Base-by-base conservation (phyloP, 2,888 invertebrate genomes). In the Trachelus stipa region DNA sequence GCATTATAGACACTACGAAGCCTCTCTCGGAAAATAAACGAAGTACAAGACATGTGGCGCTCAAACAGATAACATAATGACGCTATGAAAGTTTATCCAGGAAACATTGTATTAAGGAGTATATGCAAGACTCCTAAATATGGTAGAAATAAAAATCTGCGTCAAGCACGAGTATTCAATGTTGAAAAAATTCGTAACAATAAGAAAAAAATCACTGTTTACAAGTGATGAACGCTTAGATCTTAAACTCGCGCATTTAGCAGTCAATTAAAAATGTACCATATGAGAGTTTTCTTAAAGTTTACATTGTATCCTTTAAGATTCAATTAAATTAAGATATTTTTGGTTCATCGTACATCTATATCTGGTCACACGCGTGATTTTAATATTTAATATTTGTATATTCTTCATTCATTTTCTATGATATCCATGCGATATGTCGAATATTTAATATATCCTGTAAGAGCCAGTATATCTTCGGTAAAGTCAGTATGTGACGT, bases 1-100 rank as follows among this genome's bases (percentile, higher is more conserved):
- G 69, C 82, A 81, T 75, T 73, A 81, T 80, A 82, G 81, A 80
- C 79, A 84, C 78, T 77, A 74, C 76, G 77, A 77, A 75, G 73
- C 73, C 78, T 76, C 31, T 31, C 68, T 69, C n/a, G 34, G 37
- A 77, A n/a, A 23, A 40, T 68, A 34, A 77, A 23, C 30, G 15
- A 30, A 68, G 40, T 69, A 35, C 34, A n/a, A 69, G 12, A 40
- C n/a, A 76, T 34, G n/a, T 34, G 30, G 31, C 34, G 79, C 76
- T 34, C 74, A 84, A 76, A 79, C 56, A 77, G 79, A 75, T 75
- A 68, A 79, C 76, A 81, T 74, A 15, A 40, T 56, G 23, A 56
- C 56, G 56, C 56, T 23, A 56, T 23, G 23, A 56, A 9, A 23
- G 56, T 23, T 56, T 56, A 56, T 23, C 9, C 56, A 56, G 56